Base-by-base conservation (phyloP, 2,888 invertebrate species). In the Tenodera sinensis region DNA sequence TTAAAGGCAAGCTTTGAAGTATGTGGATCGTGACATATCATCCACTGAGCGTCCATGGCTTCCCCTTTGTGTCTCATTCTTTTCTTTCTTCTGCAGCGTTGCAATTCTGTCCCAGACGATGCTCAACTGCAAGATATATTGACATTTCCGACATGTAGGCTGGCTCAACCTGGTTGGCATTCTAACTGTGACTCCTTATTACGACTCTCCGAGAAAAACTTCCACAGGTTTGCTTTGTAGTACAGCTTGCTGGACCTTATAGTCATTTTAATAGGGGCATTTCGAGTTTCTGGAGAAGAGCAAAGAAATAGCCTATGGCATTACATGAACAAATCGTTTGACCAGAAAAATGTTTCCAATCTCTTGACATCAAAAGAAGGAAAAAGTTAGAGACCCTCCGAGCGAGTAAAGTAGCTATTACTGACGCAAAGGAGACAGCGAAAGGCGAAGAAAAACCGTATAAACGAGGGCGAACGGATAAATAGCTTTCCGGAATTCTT, bases 271-370 rank as follows among this genome's bases (percentile, higher is more conserved):
- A 87, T 87, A 83, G 87, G 82, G 81, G 54, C 86, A 81, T 71
- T 86, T 86, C 71, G 81, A 86, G 30, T 25, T 28, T 27, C 54
- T 71, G 54, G 3, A 71, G 54, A 71, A 47, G 87, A 83, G 82
- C 83, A 85, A 82, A 82, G 88, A 88, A 88, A 88, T 71, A 28
- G 85, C 85, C 85, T 34, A 81, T 85, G 30, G 88, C 88, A 83
- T 88, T 85, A 87, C 87, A 84, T 47, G 84, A 90, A 90, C 90
- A 90, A 88, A 90, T 90, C 88, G 89, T 87, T 90, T 89, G 87
- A 84, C 89, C 89, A 85, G 42, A 89, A 90, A 88, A 88, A 88
- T 89, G 83, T 89, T 89, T 71, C 87, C 89, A 89, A 89, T 89
- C 89, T 89, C 83, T 27, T 42, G 89, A 85, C 87, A 87, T 81